These are phyloP conservation scores for Procambarus clarkii DNA, from an alignment of 1,140 invertebrate genomes.

Conservation along the genomic window DNA sequence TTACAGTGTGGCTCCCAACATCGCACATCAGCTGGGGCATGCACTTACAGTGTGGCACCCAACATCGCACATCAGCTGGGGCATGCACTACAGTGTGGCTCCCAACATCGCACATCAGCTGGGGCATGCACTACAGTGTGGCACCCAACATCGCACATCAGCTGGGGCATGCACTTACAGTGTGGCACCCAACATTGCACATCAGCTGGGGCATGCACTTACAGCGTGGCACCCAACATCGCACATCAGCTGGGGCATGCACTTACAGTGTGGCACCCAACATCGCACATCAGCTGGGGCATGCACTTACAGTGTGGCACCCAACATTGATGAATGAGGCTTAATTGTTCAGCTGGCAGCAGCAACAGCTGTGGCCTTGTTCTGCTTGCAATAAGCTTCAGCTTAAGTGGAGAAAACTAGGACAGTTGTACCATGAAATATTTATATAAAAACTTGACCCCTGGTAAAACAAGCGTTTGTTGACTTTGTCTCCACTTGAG, in stretches of 20 bases:
- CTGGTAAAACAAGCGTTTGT: constrained; percentile 1
- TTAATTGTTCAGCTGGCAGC: background rate
- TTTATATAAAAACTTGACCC: background rate
- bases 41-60: background rate
- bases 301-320: background rate
- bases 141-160: background rate
- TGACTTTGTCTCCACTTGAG: background rate
- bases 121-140: background rate
- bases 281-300: background rate
- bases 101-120: background rate
- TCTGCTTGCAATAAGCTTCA: constrained; percentile 23
- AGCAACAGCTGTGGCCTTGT: constrained; percentile 27
- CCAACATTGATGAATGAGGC: constrained; percentile 1
- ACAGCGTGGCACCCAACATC: background rate
- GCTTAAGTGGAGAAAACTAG: constrained; percentile 19
- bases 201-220: background rate
- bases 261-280: background rate
- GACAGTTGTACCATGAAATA: constrained; percentile 25
- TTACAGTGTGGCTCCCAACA: too few species aligned
- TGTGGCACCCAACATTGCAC: background rate
- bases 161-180: background rate
- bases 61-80: background rate
- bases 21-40: background rate
- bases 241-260: background rate
- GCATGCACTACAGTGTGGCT: background rate